Evolutionary conservation across 2,113 vertebrate species (phyloP).

Genomic region (Cephalopterus ornatus): DNA sequence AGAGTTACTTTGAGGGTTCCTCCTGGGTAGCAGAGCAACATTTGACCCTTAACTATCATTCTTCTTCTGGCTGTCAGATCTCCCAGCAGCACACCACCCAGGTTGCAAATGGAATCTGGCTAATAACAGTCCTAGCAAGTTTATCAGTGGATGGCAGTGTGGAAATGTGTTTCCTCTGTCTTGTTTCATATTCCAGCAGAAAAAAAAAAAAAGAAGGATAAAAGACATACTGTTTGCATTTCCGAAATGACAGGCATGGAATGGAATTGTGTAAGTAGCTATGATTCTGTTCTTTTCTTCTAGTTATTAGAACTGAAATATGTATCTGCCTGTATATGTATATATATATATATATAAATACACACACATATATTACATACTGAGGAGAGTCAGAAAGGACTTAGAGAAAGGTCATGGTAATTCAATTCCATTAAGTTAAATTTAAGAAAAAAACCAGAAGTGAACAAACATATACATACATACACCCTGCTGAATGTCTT

Average conservation of each 20-base stretch:
- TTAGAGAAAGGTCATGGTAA: constrained; percentile 14
- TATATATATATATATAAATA: not conserved
- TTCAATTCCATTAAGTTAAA: constrained; percentile 1
- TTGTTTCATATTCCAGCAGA: not conserved
- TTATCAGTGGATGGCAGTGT: constrained; percentile 42
- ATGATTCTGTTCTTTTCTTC: not conserved
- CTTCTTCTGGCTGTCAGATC: constrained; percentile 16
- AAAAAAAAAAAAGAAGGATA: not conserved
- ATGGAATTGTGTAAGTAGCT: not conserved
- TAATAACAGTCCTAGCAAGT: not conserved
- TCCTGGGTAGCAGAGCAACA: not conserved
- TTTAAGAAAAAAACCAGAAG: not conserved
- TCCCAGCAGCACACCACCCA: not conserved
- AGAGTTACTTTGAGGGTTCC: not conserved
- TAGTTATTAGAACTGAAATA: not conserved
- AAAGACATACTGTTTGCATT: not conserved
- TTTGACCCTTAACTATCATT: constrained; percentile 5
- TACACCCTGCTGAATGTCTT: not conserved
- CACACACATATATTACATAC: not conserved
- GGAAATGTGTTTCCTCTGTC: not conserved
- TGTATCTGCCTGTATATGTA: not conserved
- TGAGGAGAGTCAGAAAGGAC: not conserved
- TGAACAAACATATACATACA: not conserved
- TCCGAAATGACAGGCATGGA: not conserved
- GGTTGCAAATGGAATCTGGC: not conserved